Evolutionary conservation across 2,113 vertebrate species (phyloP).

Genomic region (Numida meleagris): DNA sequence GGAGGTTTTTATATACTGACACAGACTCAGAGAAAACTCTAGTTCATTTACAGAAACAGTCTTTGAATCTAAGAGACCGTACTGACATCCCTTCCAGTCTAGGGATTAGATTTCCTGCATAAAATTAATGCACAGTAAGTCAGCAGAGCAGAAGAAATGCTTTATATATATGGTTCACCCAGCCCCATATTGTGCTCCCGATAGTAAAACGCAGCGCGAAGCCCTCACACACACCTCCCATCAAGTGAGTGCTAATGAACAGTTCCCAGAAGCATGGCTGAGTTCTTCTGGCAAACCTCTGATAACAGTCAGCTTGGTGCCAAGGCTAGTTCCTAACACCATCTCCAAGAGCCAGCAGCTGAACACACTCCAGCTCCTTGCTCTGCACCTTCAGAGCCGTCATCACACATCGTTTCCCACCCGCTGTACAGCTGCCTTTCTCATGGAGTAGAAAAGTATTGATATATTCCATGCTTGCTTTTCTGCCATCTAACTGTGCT

Average conservation of each 20-base stretch:
- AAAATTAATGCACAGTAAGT: neutral
- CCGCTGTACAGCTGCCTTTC: neutral
- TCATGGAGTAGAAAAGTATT: neutral
- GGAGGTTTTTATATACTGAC: neutral
- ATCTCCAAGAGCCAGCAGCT: neutral
- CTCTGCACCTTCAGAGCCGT: neutral
- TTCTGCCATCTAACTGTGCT: neutral
- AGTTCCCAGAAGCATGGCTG: neutral
- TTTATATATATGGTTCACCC: neutral
- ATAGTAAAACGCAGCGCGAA: neutral
- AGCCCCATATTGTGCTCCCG: rapidly evolving
- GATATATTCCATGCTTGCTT: neutral
- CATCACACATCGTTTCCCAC: neutral
- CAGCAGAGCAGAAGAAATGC: neutral
- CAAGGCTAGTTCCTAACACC: neutral
- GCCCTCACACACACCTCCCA: neutral
- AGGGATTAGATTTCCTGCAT: neutral
- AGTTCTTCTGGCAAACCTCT: neutral
- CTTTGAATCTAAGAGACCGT: neutral
- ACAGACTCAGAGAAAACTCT: neutral
- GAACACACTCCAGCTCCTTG: neutral
- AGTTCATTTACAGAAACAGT: neutral
- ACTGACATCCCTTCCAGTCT: neutral
- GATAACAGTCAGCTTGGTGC: neutral
- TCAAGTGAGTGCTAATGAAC: neutral